Conservation (phyloP, 2,888 invertebrate genomes). For the Girardia tigrina region DNA sequence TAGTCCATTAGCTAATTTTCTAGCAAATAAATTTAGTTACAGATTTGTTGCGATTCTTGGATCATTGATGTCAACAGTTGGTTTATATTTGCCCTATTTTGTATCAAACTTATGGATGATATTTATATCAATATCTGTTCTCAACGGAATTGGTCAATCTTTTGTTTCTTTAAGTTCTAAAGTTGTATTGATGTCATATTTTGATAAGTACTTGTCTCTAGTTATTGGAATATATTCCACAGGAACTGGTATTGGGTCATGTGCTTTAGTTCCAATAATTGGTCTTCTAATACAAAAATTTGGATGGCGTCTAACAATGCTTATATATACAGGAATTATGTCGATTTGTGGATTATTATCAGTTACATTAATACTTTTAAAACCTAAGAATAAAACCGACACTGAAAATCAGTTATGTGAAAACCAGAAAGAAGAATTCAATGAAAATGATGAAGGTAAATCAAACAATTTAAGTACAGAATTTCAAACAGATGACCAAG, state of each 20-base stretch:
- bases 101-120: not conserved
- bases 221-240: not conserved
- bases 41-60: not conserved
- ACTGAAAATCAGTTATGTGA: not conserved
- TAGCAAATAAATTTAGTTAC: not conserved
- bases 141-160: not conserved
- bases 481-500: too few species aligned
- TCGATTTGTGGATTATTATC: not conserved
- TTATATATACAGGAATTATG: not conserved
- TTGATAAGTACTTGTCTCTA: not conserved
- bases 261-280: not conserved
- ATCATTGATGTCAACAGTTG: not conserved
- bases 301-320: not conserved
- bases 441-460: not conserved
- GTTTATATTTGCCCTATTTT: not conserved
- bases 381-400: not conserved
- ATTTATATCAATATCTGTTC: not conserved
- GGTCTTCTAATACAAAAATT: not conserved
- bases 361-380: not conserved
- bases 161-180: not conserved
- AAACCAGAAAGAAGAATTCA: too few species aligned
- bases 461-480: not conserved
- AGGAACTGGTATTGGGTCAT: not conserved
- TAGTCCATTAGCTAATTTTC: not conserved
- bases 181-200: not conserved